phyloP scores from a whole-genome alignment of 2,113 vertebrate species.

The Mus musculus region DNA sequence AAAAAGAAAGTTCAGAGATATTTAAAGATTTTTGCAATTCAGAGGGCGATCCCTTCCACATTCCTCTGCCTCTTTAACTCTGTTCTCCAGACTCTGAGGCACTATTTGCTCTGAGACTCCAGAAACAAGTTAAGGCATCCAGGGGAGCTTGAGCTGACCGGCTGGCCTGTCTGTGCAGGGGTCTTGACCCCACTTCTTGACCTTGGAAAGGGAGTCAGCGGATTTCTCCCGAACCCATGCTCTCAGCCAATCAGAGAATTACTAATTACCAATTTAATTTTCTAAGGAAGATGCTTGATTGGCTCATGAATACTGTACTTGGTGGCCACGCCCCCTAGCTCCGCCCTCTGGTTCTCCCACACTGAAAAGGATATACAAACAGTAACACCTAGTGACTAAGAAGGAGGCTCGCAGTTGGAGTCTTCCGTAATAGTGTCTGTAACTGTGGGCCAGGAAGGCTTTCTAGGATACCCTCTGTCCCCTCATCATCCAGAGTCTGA shows the following conservation, averaged over 20 bases:
- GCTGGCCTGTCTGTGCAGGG: not conserved
- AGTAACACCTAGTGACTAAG: too few relatives aligned
- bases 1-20: constrained; percentile 54
- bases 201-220: not conserved
- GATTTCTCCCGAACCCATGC: not conserved
- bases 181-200: not conserved
- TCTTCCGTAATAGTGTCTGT: not conserved
- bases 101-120: not conserved
- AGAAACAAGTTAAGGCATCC: not conserved
- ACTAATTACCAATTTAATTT: not conserved
- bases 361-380: not conserved
- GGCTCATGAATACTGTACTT: not conserved
- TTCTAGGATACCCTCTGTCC: not conserved
- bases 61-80: not conserved
- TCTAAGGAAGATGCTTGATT: not conserved
- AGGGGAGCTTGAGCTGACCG: not conserved
- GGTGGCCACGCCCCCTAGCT: not conserved
- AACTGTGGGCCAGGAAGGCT: not conserved
- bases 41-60: constrained; percentile 24
- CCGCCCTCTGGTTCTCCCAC: not conserved
- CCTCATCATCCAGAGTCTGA: too few relatives aligned
- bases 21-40: constrained; percentile 70
- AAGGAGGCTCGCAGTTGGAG: not conserved
- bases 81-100: not conserved
- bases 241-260: not conserved